Base-by-base conservation (phyloP, 2,113 vertebrate genomes). In the Ctenodactylus gundi region DNA sequence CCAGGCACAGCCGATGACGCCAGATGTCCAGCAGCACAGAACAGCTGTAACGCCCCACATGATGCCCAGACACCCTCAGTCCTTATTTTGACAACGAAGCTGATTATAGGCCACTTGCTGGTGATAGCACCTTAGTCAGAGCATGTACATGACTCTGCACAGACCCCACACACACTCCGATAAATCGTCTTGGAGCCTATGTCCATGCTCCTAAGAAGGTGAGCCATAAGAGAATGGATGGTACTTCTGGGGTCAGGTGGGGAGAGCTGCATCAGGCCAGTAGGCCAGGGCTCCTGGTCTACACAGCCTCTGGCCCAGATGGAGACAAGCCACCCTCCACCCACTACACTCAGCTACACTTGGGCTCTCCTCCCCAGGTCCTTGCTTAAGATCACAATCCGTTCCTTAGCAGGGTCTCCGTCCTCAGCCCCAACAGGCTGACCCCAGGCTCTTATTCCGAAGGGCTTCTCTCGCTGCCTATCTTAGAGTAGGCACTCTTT, bases 81-180 rank as follows among this genome's bases (percentile, higher is more conserved):
- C 57, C 86, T 53, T 31, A 31, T 39, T 65, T 1, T 44, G 57
- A 77, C 57, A 55, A 51, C 64, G 20, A 0, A 2, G n/a, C 65
- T 1, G 0, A n/a, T 72, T 49, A 53, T 25, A 31, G 8, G 36
- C 39, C 25, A 1, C 44, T 51, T 76, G 53, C 53, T 1, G 15
- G 44, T 81, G 55, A 60, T 20, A 31, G 51, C 9, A 0, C 7
- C 3, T 0, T 12, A 65, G 53, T 1, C 0, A 1, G 20, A 29
- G 27, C 2, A 1, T 2, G 18, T 10, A 46, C 34, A 1, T 7
- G 23, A 13, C 46, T 76, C 64, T 36, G 11, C 29, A 1, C 11
- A 23, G 77, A 1, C 25, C 51, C 27, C 20, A n/a, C n/a, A n/a
- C 8, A 31, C 15, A 11, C 31, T 51, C 15, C 57, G 27, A 46